A percentile compares a stretch with the other conserved stretches of the same genome.
phyloP scores from a whole-genome alignment of 2,113 vertebrate genomes.

The Caretta caretta region DNA sequence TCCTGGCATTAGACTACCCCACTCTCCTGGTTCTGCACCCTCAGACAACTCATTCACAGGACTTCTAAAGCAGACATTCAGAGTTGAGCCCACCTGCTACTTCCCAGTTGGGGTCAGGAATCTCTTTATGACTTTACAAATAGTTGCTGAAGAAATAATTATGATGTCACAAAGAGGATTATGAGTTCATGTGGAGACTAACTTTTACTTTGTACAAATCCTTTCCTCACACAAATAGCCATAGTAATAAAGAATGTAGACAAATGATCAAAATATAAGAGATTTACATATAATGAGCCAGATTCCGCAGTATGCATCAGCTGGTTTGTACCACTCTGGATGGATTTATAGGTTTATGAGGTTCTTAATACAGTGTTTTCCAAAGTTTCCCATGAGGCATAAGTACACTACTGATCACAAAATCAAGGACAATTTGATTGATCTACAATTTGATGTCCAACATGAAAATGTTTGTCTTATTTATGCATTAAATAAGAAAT shows the following conservation, averaged over 20 bases:
- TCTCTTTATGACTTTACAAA: conserved; percentile 56
- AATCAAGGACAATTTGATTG: conserved; percentile 16
- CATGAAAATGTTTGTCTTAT: background rate
- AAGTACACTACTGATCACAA: background rate
- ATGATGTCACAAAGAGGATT: conserved; percentile 62
- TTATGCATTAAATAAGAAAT: background rate
- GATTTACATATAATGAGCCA: conserved; percentile 55
- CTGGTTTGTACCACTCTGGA: conserved; percentile 7
- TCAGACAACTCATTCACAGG: too few species aligned
- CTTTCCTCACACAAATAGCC: conserved; percentile 59
- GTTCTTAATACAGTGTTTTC: background rate
- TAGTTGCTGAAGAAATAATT: conserved; percentile 63
- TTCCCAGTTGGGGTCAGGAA: background rate
- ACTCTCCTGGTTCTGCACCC: too few species aligned
- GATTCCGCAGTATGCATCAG: conserved; percentile 29
- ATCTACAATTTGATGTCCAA: background rate
- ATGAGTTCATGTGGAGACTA: conserved; percentile 64
- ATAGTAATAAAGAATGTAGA: conserved; percentile 36
- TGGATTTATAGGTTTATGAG: background rate
- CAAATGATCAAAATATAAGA: conserved; percentile 66
- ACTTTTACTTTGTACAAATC: conserved; percentile 49
- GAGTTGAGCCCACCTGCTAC: too few species aligned
- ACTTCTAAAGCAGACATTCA: too few species aligned
- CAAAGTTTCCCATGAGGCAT: background rate
- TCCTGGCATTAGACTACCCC: too few species aligned